Percentiles rank a stretch among this genome's conserved stretches.
Conservation (phyloP, 23 tunicate genomes). For the Ciona savignyi region DNA sequence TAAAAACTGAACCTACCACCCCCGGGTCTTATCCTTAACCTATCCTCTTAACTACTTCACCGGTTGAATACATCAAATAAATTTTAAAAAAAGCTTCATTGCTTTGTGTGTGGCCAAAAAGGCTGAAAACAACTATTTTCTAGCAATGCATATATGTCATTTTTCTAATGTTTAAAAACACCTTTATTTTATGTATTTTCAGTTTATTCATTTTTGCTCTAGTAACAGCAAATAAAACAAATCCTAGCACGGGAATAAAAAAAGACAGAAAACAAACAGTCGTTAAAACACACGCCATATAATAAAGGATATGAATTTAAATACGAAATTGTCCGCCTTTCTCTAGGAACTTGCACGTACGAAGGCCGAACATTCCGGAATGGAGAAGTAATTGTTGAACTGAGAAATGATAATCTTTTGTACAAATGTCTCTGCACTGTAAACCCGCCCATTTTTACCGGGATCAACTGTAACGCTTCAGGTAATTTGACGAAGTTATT, state of each 20-base stretch:
- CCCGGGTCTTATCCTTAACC: too few relatives aligned
- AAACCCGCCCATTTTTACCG: not conserved
- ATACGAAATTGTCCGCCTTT: not conserved
- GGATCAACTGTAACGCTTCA: conserved; percentile 28
- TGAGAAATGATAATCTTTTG: conserved; percentile 8
- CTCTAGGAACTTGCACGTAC: conserved; percentile 5
- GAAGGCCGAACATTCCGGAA: conserved; percentile 21
- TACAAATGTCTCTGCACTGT: conserved; percentile 42
- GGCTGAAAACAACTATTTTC: too few relatives aligned
- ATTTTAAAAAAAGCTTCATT: not conserved
- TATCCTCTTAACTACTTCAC: too few relatives aligned
- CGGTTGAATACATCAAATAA: too few relatives aligned
- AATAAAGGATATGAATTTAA: not conserved
- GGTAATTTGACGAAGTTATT: conserved; percentile 5
- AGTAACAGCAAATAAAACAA: not conserved
- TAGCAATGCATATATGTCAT: too few relatives aligned
- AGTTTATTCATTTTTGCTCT: too few relatives aligned
- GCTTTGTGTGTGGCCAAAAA: not conserved
- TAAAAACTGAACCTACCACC: too few relatives aligned
- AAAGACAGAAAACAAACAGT: too few relatives aligned
- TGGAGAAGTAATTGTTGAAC: conserved; percentile 45
- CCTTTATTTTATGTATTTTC: too few relatives aligned
- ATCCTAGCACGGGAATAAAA: not conserved
- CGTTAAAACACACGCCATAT: too few relatives aligned
- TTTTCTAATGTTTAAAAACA: too few relatives aligned